Conservation (phyloP, 2,113 vertebrate species). For the Gallinago media region DNA sequence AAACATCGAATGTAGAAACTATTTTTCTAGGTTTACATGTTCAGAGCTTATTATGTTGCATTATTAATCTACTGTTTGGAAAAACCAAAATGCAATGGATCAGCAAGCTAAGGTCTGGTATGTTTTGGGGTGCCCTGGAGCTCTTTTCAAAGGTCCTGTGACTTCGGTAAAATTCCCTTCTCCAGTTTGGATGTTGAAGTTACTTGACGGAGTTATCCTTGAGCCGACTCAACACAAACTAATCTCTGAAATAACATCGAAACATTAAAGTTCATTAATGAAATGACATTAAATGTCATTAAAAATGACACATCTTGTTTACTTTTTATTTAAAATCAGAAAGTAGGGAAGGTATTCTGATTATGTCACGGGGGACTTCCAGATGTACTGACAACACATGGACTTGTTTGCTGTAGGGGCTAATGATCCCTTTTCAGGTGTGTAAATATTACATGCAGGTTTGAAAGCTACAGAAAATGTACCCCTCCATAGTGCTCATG, state of each 20-base stretch:
- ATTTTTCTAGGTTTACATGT: background rate
- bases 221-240: background rate
- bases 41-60: background rate
- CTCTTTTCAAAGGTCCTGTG: background rate
- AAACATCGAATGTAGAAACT: background rate
- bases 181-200: background rate
- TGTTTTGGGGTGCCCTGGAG: background rate
- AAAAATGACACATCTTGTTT: background rate
- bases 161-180: background rate
- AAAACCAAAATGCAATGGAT: background rate
- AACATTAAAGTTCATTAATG: background rate
- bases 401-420: background rate
- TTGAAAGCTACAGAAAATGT: background rate
- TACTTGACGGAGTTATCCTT: background rate
- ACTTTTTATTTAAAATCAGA: background rate
- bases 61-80: background rate
- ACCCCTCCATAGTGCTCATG: background rate
- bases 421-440: background rate
- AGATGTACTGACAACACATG: background rate
- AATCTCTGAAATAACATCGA: background rate
- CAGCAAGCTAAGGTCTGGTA: background rate
- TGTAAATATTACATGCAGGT: background rate
- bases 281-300: no score
- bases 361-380: background rate
- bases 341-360: background rate